Conservation (phyloP, 2,797 vertebrate species). For the Notolabrus celidotus region DNA sequence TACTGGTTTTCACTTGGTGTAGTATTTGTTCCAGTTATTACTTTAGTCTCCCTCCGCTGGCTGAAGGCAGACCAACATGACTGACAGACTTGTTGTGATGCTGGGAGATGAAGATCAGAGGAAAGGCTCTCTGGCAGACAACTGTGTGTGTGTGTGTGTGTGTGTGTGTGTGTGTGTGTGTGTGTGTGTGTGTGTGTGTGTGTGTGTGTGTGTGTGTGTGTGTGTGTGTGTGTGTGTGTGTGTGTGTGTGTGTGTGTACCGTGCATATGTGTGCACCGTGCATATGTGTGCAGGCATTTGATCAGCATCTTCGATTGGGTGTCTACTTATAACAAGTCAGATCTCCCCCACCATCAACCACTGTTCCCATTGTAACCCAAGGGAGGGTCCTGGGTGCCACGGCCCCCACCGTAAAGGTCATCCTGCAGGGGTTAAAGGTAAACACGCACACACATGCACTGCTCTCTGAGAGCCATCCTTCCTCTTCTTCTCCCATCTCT, state of each 20-base stretch:
- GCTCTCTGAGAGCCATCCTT: conserved; percentile 53
- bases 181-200: conserved; percentile 32
- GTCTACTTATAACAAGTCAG: conserved; percentile 78
- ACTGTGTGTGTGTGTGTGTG: conserved; percentile 28
- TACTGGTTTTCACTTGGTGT: conserved; percentile 75
- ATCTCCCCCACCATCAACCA: conserved; percentile 37
- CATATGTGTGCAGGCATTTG: conserved; percentile 62
- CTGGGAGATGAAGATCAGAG: conserved; percentile 63
- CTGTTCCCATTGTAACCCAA: conserved; percentile 18
- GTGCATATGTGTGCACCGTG: conserved; percentile 24
- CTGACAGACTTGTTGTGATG: conserved; percentile 59
- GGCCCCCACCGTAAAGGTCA: conserved; percentile 72
- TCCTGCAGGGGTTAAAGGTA: conserved; percentile 71
- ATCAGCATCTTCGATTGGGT: conserved; percentile 80
- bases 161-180: conserved; percentile 20
- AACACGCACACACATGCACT: conserved; percentile 48
- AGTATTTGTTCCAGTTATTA: conserved; percentile 78
- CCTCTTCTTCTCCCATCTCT: conserved; percentile 61
- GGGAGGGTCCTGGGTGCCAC: conserved; percentile 49
- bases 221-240: conserved; percentile 33
- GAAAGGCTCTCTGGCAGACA: conserved; percentile 58
- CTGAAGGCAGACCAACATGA: conserved; percentile 71
- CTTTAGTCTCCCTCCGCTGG: conserved; percentile 69
- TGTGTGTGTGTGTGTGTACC: conserved; percentile 16
- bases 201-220: conserved; percentile 16